Base-by-base conservation (phyloP, 2,888 invertebrate species). In the Drosophila niveifrons region DNA sequence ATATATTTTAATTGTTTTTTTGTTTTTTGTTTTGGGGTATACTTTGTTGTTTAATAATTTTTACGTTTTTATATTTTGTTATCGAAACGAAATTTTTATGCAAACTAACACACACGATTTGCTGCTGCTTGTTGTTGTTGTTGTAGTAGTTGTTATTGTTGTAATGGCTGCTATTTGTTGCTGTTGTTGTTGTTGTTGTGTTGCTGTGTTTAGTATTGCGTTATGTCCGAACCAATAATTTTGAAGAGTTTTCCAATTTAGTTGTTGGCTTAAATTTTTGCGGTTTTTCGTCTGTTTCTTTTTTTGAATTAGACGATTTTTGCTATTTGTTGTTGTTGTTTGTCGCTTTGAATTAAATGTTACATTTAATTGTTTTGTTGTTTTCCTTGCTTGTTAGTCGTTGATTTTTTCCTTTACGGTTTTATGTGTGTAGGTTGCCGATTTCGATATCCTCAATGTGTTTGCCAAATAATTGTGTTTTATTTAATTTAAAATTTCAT, bases 11-110 rank as follows among this genome's bases (percentile, higher is more conserved):
- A 58, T 41, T 53, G 52, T 73, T 72, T 64, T 46, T 74, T 69
- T 44, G 18, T 17, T 31, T 65, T 76, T 66, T 72, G 43, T 78
- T 67, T 75, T 44, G 10, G 34, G 34, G n/a, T 28, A 41, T 29
- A 23, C 7, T 73, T 47, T 71, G n/a, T 57, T 73, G 31, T 74
- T 63, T 23, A 56, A 29, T 39, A 63, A 55, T 41, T 57, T 72
- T 68, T 71, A 70, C 53, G 34, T 36, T 36, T 72, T 58, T 74
- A 78, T 86, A 87, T 90, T 46, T 77, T 66, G 78, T 82, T 90
- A 91, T 91, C 91, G 92, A 91, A 91, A 91, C 91, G 91, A 91
- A 91, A 91, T 91, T 91, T 91, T 91, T 91, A 86, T 88, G 90
- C 91, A 91, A 91, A 90, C 90, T 91, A 89, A 90, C 90, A 89